Conservation (phyloP, 30 jellyfish, hydroid and myxozoan genomes). For the Hydractinia symbiolongicarpus region DNA sequence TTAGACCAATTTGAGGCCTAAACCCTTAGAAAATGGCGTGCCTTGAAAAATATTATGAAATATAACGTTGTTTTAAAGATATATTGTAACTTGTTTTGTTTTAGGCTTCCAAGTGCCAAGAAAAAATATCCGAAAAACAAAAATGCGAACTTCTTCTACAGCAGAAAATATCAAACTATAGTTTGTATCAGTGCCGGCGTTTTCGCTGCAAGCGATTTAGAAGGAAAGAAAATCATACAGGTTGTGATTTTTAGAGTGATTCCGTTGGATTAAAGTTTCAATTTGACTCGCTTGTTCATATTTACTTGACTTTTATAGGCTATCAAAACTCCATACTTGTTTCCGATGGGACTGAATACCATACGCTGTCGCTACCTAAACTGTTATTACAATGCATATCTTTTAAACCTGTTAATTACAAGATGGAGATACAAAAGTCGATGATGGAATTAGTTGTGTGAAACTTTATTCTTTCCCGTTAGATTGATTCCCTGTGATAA, state of each 20-base stretch:
- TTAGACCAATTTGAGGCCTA: too few relatives aligned
- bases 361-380: constrained; percentile 1
- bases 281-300: background rate
- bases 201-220: background rate
- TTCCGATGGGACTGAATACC: background rate
- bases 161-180: background rate
- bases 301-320: background rate
- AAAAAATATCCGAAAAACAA: background rate
- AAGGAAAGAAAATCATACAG: background rate
- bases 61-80: too few relatives aligned
- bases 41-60: too few relatives aligned
- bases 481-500: too few relatives aligned
- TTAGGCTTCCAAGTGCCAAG: too few relatives aligned
- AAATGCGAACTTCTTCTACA: constrained; percentile 13
- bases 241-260: background rate
- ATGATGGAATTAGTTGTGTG: too few relatives aligned
- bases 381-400: constrained; percentile 2
- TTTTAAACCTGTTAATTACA: background rate
- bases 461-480: too few relatives aligned
- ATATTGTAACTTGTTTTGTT: too few relatives aligned
- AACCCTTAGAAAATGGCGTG: too few relatives aligned
- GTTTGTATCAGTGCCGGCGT: constrained; percentile 1
- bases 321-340: background rate
- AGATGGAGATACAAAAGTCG: too few relatives aligned
- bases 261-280: background rate